Evolutionary conservation across 1,140 invertebrate species (phyloP).

Genomic region (Drosophila nikananu): DNA sequence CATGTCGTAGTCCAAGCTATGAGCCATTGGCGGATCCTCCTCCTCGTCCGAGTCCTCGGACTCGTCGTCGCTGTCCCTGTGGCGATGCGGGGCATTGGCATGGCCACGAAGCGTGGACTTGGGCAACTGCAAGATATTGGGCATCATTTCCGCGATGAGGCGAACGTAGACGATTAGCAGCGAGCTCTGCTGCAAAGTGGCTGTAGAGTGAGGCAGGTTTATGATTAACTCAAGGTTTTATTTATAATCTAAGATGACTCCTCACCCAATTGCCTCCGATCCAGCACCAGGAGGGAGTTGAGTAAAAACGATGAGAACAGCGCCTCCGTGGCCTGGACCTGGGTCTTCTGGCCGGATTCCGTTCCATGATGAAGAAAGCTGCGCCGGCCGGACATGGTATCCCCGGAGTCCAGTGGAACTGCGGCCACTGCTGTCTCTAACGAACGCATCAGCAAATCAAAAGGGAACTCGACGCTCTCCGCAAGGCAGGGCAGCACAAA

Average conservation of each 20-base stretch:
- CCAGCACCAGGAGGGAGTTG: constrained; percentile 89
- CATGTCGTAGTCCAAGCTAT: constrained; percentile 59
- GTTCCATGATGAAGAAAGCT: constrained; percentile 37
- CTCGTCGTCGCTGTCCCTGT: constrained; percentile 86
- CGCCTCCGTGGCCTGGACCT: constrained; percentile 8
- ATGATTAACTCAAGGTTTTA: neutral
- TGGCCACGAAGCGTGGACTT: constrained; percentile 71
- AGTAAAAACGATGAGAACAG: constrained; percentile 85
- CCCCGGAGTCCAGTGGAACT: neutral
- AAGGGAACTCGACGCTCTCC: constrained; percentile 86
- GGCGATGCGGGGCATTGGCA: constrained; percentile 80
- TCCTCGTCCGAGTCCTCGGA: constrained; percentile 86
- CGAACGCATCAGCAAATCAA: constrained; percentile 83
- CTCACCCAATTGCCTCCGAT: constrained; percentile 89
- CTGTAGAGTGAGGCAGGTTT: neutral
- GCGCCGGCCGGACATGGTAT: constrained; percentile 17
- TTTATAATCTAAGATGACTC: no score
- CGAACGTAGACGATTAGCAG: constrained; percentile 69
- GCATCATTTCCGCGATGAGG: constrained; percentile 85
- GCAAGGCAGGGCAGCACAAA: constrained; percentile 87
- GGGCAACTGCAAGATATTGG: constrained; percentile 77
- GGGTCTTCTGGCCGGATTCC: neutral
- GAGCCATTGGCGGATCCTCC: constrained; percentile 77
- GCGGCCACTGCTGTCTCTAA: constrained; percentile 27
- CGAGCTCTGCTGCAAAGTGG: constrained; percentile 51